These are phyloP conservation scores for Drosophila tsacasi DNA, from an alignment of 1,140 invertebrate genomes.

Conservation along the genomic window DNA sequence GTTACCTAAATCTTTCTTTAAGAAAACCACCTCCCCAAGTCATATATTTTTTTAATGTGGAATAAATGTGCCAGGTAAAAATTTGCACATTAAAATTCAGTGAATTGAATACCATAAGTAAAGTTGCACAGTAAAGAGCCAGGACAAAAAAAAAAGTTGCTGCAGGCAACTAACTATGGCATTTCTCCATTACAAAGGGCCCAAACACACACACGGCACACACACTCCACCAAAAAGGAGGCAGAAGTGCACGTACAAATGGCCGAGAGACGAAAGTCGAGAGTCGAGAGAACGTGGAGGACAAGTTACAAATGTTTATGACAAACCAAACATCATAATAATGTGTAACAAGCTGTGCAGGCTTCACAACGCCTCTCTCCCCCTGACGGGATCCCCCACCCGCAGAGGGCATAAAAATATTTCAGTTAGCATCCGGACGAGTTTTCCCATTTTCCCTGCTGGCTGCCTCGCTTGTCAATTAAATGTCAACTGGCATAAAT, in stretches of 20 bases:
- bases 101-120: neutral
- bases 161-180: slow-evolving; percentile 42
- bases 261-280: slow-evolving; percentile 15
- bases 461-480: slow-evolving; percentile 67
- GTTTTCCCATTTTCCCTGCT: slow-evolving; percentile 28
- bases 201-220: slow-evolving; percentile 9
- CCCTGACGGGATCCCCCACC: neutral
- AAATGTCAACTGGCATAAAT: slow-evolving; percentile 82
- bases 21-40: too few species aligned
- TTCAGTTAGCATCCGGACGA: slow-evolving; percentile 41
- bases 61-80: neutral
- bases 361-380: neutral
- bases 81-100: slow-evolving; percentile 4
- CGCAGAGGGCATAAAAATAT: slow-evolving; percentile 44
- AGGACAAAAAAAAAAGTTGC: neutral
- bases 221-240: neutral
- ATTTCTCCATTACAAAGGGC: slow-evolving; percentile 42
- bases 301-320: slow-evolving; percentile 83
- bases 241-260: slow-evolving; percentile 47
- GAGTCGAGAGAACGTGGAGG: slow-evolving; percentile 31
- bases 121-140: slow-evolving; percentile 5
- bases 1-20: neutral
- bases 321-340: slow-evolving; percentile 83
- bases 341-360: slow-evolving; percentile 75
- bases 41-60: neutral